phyloP scores from a whole-genome alignment of 1,140 invertebrate genomes.

The Cecropterus lyciades region DNA sequence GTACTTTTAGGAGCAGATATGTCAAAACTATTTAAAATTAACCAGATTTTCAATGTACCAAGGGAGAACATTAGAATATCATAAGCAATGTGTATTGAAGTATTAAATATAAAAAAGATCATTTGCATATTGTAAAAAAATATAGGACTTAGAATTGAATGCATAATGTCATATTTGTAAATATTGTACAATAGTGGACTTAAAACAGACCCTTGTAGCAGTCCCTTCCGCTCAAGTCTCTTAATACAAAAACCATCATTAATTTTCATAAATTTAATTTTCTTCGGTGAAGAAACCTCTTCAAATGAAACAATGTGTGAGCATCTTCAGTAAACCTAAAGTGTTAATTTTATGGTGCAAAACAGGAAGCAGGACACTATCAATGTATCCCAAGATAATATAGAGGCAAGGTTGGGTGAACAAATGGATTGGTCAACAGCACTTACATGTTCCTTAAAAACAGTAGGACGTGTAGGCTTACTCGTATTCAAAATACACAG shows the following conservation, averaged over 20 bases:
- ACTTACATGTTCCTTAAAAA: background rate
- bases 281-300: conserved; percentile 13
- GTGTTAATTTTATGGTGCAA: conserved; percentile 36
- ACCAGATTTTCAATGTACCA: background rate
- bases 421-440: conserved; percentile 2
- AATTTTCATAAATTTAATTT: background rate
- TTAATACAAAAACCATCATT: background rate
- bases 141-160: background rate
- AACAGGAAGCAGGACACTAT: conserved; percentile 39
- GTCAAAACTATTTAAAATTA: background rate
- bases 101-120: conserved; percentile 6
- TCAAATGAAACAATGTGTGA: conserved; percentile 32
- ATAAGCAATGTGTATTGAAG: background rate
- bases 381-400: conserved; percentile 15
- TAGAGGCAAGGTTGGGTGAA: background rate
- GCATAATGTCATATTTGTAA: conserved; percentile 27
- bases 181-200: conserved; percentile 42
- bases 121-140: background rate
- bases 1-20: conserved; percentile 2
- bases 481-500: conserved; percentile 11
- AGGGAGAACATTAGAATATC: background rate
- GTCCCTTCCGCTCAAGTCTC: conserved; percentile 35
- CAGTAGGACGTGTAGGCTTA: conserved; percentile 5
- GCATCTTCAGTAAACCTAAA: conserved; percentile 31
- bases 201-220: conserved; percentile 39